Conservation (phyloP, 2,797 vertebrate genomes). For the Leptatherina wallacei region DNA sequence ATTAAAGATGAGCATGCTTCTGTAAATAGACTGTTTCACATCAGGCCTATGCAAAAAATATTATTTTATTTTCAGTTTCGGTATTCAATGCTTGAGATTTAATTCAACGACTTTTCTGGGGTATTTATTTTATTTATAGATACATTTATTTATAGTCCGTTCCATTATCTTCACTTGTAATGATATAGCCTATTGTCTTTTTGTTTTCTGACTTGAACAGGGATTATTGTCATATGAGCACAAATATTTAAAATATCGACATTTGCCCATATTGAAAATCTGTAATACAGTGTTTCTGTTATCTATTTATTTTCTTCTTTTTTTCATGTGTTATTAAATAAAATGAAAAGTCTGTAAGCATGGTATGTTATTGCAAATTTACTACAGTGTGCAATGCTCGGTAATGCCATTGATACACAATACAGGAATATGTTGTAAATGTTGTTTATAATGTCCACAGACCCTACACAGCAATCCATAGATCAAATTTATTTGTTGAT, state of each 20-base stretch:
- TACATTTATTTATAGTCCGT: conserved; percentile 6
- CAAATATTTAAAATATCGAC: not conserved
- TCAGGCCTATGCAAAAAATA: not conserved
- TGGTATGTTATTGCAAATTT: conserved; percentile 12
- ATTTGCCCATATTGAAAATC: not conserved
- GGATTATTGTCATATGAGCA: not conserved
- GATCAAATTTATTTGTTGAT: conserved; percentile 4
- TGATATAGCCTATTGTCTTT: not conserved
- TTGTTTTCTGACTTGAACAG: not conserved
- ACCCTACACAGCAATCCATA: not conserved
- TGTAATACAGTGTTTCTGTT: conserved; percentile 5
- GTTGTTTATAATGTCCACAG: not conserved
- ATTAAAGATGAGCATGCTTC: conserved; percentile 77
- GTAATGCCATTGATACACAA: not conserved
- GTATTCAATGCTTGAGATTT: not conserved
- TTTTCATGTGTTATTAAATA: conserved; percentile 6
- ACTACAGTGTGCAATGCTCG: conserved; percentile 42
- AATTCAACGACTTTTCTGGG: not conserved
- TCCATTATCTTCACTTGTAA: not conserved
- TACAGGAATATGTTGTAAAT: not conserved
- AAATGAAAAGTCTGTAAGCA: conserved; percentile 9
- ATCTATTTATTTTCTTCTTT: not conserved
- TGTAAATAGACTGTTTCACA: conserved; percentile 5
- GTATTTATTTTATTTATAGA: conserved; percentile 68
- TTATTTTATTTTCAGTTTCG: not conserved